These are phyloP conservation scores for Probaryconus sp. DNA, from an alignment of 1,140 invertebrate genomes.

Conservation along the genomic window DNA sequence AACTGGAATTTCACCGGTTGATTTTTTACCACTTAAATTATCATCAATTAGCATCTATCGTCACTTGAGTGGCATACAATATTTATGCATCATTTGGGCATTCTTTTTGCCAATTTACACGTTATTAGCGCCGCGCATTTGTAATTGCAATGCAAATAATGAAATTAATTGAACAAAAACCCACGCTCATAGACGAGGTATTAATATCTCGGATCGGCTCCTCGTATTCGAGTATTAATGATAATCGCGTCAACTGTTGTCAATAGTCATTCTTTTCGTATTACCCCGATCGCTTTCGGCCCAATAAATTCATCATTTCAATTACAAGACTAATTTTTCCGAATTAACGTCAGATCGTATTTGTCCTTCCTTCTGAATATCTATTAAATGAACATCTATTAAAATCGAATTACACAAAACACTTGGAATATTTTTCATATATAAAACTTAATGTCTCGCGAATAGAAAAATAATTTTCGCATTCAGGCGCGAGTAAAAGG, in stretches of 20 bases:
- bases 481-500: background rate
- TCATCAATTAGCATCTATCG: background rate
- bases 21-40: constrained; percentile 7
- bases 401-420: background rate
- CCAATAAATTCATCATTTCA: constrained; percentile 29
- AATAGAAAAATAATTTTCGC: background rate
- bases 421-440: too few relatives aligned
- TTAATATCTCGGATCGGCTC: constrained; percentile 1
- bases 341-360: constrained; percentile 24
- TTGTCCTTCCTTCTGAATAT: background rate
- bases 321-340: constrained; percentile 34
- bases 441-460: background rate
- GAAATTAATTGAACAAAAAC: constrained; percentile 18
- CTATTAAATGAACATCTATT: background rate
- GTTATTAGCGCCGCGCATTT: constrained; percentile 22
- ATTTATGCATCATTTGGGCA: constrained; percentile 5
- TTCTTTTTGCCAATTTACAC: constrained; percentile 30
- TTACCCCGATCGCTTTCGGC: background rate
- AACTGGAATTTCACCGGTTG: too few relatives aligned
- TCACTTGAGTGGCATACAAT: too few relatives aligned
- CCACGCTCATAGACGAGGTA: background rate
- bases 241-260: constrained; percentile 38
- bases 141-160: constrained; percentile 36
- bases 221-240: constrained; percentile 24
- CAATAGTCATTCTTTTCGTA: constrained; percentile 40